phyloP scores from a whole-genome alignment of 1,140 invertebrate species.

The Drosophila obscura region DNA sequence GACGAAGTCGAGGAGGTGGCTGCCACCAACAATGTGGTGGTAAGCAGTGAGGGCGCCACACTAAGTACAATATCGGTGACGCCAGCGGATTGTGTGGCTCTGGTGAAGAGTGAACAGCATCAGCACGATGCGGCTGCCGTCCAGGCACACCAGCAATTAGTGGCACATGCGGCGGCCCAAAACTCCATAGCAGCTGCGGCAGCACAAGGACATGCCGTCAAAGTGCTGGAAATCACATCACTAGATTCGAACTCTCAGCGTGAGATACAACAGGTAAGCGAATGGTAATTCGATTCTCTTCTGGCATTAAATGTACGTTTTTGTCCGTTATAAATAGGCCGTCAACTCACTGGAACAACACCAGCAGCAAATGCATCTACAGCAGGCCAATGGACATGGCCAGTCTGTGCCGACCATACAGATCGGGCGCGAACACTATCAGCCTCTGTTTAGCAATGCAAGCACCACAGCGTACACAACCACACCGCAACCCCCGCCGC shows the following conservation, averaged over 20 bases:
- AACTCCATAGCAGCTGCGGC: constrained; percentile 50
- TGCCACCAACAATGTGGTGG: constrained; percentile 53
- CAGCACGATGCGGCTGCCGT: constrained; percentile 60
- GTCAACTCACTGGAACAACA: constrained; percentile 80
- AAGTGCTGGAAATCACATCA: constrained; percentile 78
- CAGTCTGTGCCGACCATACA: constrained; percentile 78
- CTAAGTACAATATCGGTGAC: constrained; percentile 70
- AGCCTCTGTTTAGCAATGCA: constrained; percentile 68
- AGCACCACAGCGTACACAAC: constrained; percentile 66
- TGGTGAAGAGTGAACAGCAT: constrained; percentile 72
- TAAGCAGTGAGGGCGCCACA: constrained; percentile 65
- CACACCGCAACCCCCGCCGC: constrained; percentile 46
- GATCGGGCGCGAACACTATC: constrained; percentile 76
- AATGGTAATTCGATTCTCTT: not conserved
- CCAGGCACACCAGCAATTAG: constrained; percentile 65
- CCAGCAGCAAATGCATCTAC: constrained; percentile 75
- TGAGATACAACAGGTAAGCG: constrained; percentile 77
- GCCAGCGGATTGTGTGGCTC: constrained; percentile 67
- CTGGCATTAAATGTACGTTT: not conserved
- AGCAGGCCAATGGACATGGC: constrained; percentile 66
- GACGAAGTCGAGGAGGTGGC: constrained; percentile 53
- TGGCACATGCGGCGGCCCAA: constrained; percentile 64
- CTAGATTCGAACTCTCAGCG: constrained; percentile 79
- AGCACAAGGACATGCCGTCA: constrained; percentile 67
- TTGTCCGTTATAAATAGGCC: constrained; percentile 38